Base-by-base conservation (phyloP, 2,113 vertebrate species). In the Paradisaea rubra region DNA sequence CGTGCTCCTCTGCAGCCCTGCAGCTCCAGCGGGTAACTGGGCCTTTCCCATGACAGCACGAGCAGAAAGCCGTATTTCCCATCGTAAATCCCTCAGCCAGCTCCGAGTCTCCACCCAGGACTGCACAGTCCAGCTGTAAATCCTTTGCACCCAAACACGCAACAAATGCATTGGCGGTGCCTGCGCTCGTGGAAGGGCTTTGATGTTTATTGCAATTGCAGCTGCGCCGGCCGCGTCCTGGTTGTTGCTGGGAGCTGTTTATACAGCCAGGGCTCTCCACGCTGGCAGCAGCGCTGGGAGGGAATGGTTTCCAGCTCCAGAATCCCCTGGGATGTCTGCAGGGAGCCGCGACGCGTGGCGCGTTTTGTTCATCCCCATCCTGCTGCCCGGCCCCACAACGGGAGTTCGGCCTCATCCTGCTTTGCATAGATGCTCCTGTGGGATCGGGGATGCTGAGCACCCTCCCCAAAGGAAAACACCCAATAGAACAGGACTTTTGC, bases 141-240 rank as follows among this genome's bases (percentile, higher is more conserved):
- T 78, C 88, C 30, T 68, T 49, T 35, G 60, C 49, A 54, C 77
- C 88, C 92, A 89, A 81, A 79, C 88, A 80, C 9, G 1, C 54
- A 33, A 19, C 20, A 1, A 65, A 10, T 9, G 23, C 42, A 52
- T 50, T 27, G 85, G 89, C 92, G 15, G 27, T 0, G 44, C 25
- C 56, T 6, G 6, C 0, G 1, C 70, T 81, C n/a, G 10, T n/a
- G 28, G 72, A 79, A 30, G 23, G 81, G 52, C 91, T 94, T 81
- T 74, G 94, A 86, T 84, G 90, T 83, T 91, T 35, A 86, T 39
- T 45, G 76, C 82, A 12, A 60, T 42, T 84, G 27, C 88, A 93
- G 89, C 85, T 54, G 64, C 0, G 1, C 85, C 39, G 44, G 57
- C 79, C 7, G 41, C 3, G 0, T 52, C 86, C 91, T 6, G 28